Percentiles rank a stretch among this genome's conserved stretches.
Evolutionary conservation across 2,113 vertebrate species (phyloP).

Genomic region (Eublepharis macularius): DNA sequence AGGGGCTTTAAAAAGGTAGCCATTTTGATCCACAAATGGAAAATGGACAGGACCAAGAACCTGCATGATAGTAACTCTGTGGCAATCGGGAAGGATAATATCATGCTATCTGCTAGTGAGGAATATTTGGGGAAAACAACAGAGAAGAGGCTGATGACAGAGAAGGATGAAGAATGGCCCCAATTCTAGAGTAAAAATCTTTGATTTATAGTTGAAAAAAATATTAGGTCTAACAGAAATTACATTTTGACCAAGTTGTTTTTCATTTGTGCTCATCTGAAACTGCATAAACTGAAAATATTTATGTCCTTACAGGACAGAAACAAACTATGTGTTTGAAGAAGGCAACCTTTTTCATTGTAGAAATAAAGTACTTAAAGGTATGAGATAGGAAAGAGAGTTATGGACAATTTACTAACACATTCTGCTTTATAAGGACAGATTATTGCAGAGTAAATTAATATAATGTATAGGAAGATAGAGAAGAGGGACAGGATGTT

Average conservation of each 20-base stretch:
- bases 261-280: neutral
- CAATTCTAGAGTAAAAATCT: neutral
- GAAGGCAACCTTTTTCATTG: neutral
- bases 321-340: neutral
- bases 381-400: neutral
- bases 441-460: neutral
- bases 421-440: neutral
- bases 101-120: neutral
- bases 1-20: neutral
- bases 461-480: neutral
- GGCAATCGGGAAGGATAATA: neutral
- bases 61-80: neutral
- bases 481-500: neutral
- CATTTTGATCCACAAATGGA: slow-evolving; percentile 8
- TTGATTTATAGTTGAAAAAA: neutral
- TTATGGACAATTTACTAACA: neutral
- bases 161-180: neutral
- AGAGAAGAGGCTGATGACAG: neutral
- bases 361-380: neutral
- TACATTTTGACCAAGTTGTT: neutral
- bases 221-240: neutral
- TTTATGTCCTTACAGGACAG: neutral
- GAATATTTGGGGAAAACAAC: neutral
- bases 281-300: neutral
- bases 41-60: neutral